These are phyloP conservation scores for Brenthis hecate DNA, from an alignment of 2,888 invertebrate species.

Conservation along the genomic window DNA sequence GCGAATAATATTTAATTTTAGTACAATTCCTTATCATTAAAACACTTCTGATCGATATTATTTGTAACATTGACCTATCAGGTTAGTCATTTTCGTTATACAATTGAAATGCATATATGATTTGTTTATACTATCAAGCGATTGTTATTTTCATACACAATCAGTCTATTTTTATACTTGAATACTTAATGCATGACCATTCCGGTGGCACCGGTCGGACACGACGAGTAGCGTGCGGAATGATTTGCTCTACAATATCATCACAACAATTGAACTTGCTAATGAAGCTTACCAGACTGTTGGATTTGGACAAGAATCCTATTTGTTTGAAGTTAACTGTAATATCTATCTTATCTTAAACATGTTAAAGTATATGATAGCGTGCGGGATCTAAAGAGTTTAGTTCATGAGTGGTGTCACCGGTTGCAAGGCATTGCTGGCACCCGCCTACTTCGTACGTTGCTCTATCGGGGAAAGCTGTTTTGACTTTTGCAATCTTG, in stretches of 20 bases:
- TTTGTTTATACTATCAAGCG: neutral
- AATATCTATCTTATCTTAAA: slow-evolving; percentile 19
- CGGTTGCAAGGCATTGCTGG: slow-evolving; percentile 30
- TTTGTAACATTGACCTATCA: neutral
- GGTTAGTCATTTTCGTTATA: neutral
- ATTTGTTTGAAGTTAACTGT: neutral
- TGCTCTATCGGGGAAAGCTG: slow-evolving; percentile 51
- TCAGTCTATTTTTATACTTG: slow-evolving; percentile 20
- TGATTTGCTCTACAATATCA: slow-evolving; percentile 43
- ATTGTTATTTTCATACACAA: slow-evolving; percentile 7
- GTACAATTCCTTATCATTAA: neutral
- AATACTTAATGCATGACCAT: slow-evolving; percentile 10
- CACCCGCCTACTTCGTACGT: slow-evolving; percentile 60
- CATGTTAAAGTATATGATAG: slow-evolving; percentile 16
- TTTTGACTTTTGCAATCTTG: slow-evolving; percentile 42
- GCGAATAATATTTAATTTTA: neutral
- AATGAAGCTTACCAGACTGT: slow-evolving; percentile 45
- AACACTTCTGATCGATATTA: neutral
- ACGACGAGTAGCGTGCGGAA: slow-evolving; percentile 15
- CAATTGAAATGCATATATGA: neutral
- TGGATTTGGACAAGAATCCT: slow-evolving; percentile 12
- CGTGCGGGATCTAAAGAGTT: slow-evolving; percentile 15
- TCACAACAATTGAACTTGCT: slow-evolving; percentile 49
- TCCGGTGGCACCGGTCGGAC: slow-evolving; percentile 18
- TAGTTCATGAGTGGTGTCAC: slow-evolving; percentile 23